Base-by-base conservation (phyloP, 2,797 vertebrate species). In the Danio jaintianensis region DNA sequence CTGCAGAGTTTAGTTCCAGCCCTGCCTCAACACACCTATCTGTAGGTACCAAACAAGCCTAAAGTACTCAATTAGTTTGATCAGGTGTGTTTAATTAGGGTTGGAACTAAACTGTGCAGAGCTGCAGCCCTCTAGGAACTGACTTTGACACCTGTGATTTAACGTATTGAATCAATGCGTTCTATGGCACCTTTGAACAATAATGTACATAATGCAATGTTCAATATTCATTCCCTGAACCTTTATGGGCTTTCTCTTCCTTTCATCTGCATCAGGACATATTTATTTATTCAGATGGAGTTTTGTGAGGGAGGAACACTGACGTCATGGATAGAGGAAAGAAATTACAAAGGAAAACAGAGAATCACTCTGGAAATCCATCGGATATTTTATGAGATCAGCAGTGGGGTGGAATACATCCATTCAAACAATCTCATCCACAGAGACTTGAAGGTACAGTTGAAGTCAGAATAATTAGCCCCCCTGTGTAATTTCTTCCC, bases 211-310 rank as follows among this genome's bases (percentile, higher is more conserved):
- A 18, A 4, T 18, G 8, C 12, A 38, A 10, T 1, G 29, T 29
- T 29, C 29, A 62, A 15, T 1, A 40, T n/a, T 38, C 6, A 16
- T 38, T 43, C 43, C 7, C 0, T 8, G 7, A 16, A 16, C 6
- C 15, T 38, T 7, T 43, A 13, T 15, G 2, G 50, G 20, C 20
- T 18, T 2, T 20, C n/a, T 61, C 36, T 53, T 29, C 18, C 4
- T 43, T 43, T 5, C 62, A 55, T 75, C 52, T 18, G 38, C 9
- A 2, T 0, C 0, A 16, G 0, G 0, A 43, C 0, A 0, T 9
- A 0, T 0, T 11, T 95, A 66, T 95, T 93, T 62, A 95, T 96
- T 81, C 85, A 89, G 86, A 95, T 94, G 94, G 93, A 96, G 81
- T 92, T 88, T 59, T 96, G 94, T 87, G 87, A 90, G 64, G 36